Conservation (phyloP, 2,113 vertebrate species). For the Notothenia rossii region DNA sequence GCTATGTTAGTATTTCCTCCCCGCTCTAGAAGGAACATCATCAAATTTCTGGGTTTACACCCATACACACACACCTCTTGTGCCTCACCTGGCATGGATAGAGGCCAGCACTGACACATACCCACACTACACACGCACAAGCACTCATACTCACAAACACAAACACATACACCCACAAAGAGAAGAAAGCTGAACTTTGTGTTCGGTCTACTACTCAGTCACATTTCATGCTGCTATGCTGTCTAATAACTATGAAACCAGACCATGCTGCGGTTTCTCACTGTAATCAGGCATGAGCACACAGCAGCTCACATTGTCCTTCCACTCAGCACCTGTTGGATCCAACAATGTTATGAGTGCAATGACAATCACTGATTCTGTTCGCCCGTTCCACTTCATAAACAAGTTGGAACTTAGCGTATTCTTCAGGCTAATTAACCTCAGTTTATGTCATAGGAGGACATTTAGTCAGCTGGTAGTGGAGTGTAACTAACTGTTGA, state of each 20-base stretch:
- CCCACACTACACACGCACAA: slow-evolving; percentile 31
- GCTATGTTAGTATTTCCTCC: slow-evolving; percentile 66
- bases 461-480: slow-evolving; percentile 15
- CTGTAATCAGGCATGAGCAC: slow-evolving; percentile 43
- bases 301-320: slow-evolving; percentile 30
- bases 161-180: slow-evolving; percentile 35
- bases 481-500: slow-evolving; percentile 33
- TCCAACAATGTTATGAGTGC: slow-evolving; percentile 18
- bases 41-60: slow-evolving; percentile 75
- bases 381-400: slow-evolving; percentile 25
- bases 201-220: slow-evolving; percentile 41
- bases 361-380: slow-evolving; percentile 16
- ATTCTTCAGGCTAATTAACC: slow-evolving; percentile 54
- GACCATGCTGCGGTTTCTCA: slow-evolving; percentile 49
- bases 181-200: slow-evolving; percentile 38
- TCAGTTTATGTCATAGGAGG: slow-evolving; percentile 36
- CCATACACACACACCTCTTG: slow-evolving; percentile 40
- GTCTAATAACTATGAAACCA: slow-evolving; percentile 62
- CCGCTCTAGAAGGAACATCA: slow-evolving; percentile 66
- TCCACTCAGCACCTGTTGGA: slow-evolving; percentile 34
- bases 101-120: slow-evolving; percentile 48
- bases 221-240: slow-evolving; percentile 45
- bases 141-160: slow-evolving; percentile 18
- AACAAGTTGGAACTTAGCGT: slow-evolving; percentile 47
- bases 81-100: slow-evolving; percentile 64